A percentile compares a stretch with the other conserved stretches of the same genome.
Evolutionary conservation across 1,140 invertebrate species (phyloP).

Genomic region (Drosophila azteca): DNA sequence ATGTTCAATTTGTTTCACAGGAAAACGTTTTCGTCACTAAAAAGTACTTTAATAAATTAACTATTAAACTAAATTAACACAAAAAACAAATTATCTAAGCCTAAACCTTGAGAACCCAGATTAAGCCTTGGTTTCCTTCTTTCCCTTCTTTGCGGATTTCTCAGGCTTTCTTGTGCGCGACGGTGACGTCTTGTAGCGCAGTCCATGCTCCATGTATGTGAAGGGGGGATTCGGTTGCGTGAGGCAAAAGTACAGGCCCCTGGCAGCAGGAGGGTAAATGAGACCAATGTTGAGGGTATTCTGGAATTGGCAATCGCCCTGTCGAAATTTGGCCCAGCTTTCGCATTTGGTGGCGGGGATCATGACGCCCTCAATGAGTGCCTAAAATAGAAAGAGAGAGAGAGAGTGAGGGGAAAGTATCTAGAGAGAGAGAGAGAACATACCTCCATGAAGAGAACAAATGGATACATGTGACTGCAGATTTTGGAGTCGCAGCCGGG

Average conservation of each 20-base stretch:
- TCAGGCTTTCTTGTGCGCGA: slow-evolving; percentile 10
- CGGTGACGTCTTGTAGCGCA: slow-evolving; percentile 49
- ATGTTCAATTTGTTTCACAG: too few species aligned
- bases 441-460: slow-evolving; percentile 76
- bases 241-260: slow-evolving; percentile 72
- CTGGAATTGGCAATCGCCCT: slow-evolving; percentile 66
- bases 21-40: not conserved
- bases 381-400: slow-evolving; percentile 6
- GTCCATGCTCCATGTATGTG: slow-evolving; percentile 75
- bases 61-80: slow-evolving; percentile 31
- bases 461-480: slow-evolving; percentile 80
- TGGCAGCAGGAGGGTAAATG: slow-evolving; percentile 57
- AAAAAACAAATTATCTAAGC: slow-evolving; percentile 6
- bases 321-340: slow-evolving; percentile 75
- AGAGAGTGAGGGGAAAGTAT: too few species aligned
- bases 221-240: slow-evolving; percentile 77
- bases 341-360: slow-evolving; percentile 80
- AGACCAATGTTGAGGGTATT: slow-evolving; percentile 74
- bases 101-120: not conserved
- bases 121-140: not conserved
- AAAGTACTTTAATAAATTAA: slow-evolving; percentile 40
- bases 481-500: slow-evolving; percentile 72
- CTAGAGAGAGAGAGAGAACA: not conserved
- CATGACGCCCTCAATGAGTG: slow-evolving; percentile 71
- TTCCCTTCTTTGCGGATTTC: not conserved